A percentile compares a stretch with the other conserved stretches of the same genome.
phyloP scores from a whole-genome alignment of 2,113 vertebrate genomes.

The Copsychus sechellarum region DNA sequence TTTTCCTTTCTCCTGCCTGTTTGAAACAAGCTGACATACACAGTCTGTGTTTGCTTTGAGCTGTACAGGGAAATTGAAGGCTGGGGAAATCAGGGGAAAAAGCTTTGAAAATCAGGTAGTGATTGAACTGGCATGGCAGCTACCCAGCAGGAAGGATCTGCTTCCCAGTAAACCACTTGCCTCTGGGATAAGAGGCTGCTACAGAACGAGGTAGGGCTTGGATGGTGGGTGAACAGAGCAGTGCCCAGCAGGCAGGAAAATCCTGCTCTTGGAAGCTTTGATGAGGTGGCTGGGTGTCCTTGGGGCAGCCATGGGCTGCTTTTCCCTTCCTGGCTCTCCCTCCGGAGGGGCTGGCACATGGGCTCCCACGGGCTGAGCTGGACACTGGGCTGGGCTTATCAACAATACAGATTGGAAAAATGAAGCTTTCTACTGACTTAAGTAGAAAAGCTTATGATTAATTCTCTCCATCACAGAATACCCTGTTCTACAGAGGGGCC shows the following conservation, averaged over 20 bases:
- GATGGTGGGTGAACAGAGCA: background rate
- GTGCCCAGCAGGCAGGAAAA: background rate
- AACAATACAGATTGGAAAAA: background rate
- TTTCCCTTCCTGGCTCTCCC: background rate
- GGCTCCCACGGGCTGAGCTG: background rate
- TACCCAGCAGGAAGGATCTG: constrained; percentile 6
- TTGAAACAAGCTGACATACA: background rate
- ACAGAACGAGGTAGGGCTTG: background rate
- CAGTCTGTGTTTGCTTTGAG: background rate
- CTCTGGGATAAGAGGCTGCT: background rate
- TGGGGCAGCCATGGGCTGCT: background rate
- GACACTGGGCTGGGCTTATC: background rate
- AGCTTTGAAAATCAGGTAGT: background rate
- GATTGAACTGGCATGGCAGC: background rate
- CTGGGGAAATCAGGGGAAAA: background rate
- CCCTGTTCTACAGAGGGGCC: background rate
- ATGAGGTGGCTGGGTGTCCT: background rate
- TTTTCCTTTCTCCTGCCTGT: background rate
- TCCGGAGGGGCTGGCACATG: background rate
- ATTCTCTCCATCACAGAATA: background rate
- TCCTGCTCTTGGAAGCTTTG: background rate
- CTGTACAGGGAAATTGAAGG: background rate
- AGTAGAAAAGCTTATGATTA: background rate
- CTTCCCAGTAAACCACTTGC: background rate
- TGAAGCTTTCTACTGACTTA: background rate